Evolutionary conservation across 2,888 invertebrate genomes (phyloP).

Genomic region (Orthonychiurus folsomi): DNA sequence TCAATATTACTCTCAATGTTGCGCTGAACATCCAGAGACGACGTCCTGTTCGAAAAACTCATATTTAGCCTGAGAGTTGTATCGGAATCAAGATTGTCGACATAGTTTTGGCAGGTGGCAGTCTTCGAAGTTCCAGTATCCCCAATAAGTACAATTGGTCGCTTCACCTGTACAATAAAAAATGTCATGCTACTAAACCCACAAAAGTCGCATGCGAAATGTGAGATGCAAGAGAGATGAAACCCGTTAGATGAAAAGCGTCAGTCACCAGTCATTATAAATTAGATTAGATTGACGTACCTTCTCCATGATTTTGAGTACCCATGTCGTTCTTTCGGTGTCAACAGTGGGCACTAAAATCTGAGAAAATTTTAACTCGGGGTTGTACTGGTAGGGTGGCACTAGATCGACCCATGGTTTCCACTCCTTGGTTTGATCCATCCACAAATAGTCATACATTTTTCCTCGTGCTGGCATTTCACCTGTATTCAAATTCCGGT

Average conservation of each 20-base stretch:
- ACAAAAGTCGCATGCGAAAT: no score
- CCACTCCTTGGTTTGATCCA: slow-evolving; percentile 60
- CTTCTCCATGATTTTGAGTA: slow-evolving; percentile 65
- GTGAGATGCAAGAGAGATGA: no score
- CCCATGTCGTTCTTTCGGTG: slow-evolving; percentile 69
- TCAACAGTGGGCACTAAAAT: slow-evolving; percentile 86
- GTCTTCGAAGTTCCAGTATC: slow-evolving; percentile 91
- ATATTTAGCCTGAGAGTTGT: slow-evolving; percentile 54
- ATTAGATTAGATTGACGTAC: no score
- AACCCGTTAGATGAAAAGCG: no score
- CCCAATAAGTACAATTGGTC: slow-evolving; percentile 75
- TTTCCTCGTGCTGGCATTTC: slow-evolving; percentile 66
- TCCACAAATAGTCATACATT: slow-evolving; percentile 74
- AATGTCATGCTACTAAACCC: no score
- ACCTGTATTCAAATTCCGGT: slow-evolving; percentile 47
- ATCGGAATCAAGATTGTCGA: slow-evolving; percentile 60
- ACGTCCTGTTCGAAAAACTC: slow-evolving; percentile 85
- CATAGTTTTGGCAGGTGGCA: slow-evolving; percentile 73
- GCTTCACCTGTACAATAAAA: slow-evolving; percentile 48
- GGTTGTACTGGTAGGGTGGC: slow-evolving; percentile 64
- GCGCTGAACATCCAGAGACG: slow-evolving; percentile 79
- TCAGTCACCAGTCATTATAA: no score
- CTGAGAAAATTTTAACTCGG: slow-evolving; percentile 61
- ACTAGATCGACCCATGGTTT: slow-evolving; percentile 76
- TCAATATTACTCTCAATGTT: slow-evolving; percentile 80